Evolutionary conservation across 2,113 vertebrate species (phyloP).

Genomic region (Martes martes): DNA sequence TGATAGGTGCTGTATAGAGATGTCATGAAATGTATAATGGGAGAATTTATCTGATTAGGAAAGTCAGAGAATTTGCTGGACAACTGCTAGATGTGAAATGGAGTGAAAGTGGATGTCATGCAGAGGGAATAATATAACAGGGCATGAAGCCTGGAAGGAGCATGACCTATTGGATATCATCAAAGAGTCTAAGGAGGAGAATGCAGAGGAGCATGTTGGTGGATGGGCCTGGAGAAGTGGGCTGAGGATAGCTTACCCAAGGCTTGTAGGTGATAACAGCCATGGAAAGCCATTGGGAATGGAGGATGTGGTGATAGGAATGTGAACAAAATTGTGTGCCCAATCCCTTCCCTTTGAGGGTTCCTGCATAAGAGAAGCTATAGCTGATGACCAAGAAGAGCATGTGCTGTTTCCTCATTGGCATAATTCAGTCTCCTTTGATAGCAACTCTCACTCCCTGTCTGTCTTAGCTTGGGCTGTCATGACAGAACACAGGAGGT

Average conservation of each 20-base stretch:
- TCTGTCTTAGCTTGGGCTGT: neutral
- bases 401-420: neutral
- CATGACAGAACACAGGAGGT: neutral
- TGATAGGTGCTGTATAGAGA: neutral
- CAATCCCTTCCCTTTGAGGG: neutral
- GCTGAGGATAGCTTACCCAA: neutral
- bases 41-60: neutral
- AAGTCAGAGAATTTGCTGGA: neutral
- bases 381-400: no score
- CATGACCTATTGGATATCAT: neutral
- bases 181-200: neutral
- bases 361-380: neutral
- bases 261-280: neutral
- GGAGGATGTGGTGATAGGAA: neutral
- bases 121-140: neutral
- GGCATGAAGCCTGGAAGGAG: neutral
- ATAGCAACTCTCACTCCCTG: fast-evolving
- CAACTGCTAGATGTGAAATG: neutral
- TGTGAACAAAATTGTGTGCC: no score
- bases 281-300: neutral
- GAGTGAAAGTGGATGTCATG: neutral
- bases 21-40: no score
- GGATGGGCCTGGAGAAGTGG: neutral
- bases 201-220: neutral
- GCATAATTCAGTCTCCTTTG: neutral